Evolutionary conservation across 2,113 vertebrate genomes (phyloP), one percentile per base, ranked within the genome.

Genomic region (Verasper variegatus): DNA sequence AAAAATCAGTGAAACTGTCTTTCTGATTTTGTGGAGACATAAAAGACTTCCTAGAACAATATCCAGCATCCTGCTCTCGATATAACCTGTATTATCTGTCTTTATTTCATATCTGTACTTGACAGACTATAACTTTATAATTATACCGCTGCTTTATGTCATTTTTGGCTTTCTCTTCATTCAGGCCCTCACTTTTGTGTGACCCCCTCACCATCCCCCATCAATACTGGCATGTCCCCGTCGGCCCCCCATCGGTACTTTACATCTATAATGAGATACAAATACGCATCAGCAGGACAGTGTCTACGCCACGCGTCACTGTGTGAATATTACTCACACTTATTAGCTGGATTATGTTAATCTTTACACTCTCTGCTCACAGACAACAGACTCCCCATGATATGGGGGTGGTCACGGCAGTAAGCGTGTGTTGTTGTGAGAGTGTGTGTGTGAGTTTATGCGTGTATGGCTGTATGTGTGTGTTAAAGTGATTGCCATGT

Each of bases 341-440:
- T 92, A 93, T 92, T 92, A 93, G 90, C 91, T 88, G 90, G 88
- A 93, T 93, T 93, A 93, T 93, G 92, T 92, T 93, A 93, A 93
- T 93, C 92, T 92, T 91, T 91, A 93, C 91, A 92, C 92, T 88
- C 89, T 77, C 86, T 91, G 91, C 91, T 88, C 92, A 86, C 92
- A 93, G 91, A 93, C 92, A 93, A 93, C 91, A 93, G 89, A 91
- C 91, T 88, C 88, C 74, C 84, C 88, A 66, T 81, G 89, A 91
- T 88, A 86, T 71, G 86, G 89, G 83, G 86, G 78, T 89, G 89
- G 90, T 91, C 91, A 90, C 65, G 81, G 88, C 73, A 77, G 81
- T 69, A 80, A 84, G 88, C 78, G 74, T 85, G 83, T 86, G 83
- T 42, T 74, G 73, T 52, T 15, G 88, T 72, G 79, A 81, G 86